phyloP scores from a whole-genome alignment of 2,113 vertebrate species.

The Gorilla gorilla region DNA sequence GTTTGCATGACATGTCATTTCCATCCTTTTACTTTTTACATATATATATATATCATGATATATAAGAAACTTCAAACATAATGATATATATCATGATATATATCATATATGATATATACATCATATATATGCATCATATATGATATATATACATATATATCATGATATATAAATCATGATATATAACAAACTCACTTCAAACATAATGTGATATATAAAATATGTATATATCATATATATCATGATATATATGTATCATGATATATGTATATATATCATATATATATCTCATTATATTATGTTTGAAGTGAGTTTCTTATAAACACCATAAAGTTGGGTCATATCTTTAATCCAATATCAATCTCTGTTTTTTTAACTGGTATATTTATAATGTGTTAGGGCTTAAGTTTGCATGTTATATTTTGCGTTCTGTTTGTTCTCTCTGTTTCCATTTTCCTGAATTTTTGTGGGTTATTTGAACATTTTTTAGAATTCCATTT shows the following conservation, averaged over 20 bases:
- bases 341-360: not conserved
- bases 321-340: not conserved
- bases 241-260: too few relatives aligned
- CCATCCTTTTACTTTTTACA: not conserved
- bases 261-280: not conserved
- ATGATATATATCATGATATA: too few relatives aligned
- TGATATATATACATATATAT: too few relatives aligned
- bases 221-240: too few relatives aligned
- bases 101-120: too few relatives aligned
- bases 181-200: too few relatives aligned
- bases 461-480: not conserved
- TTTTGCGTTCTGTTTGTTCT: not conserved
- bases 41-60: not conserved
- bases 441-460: not conserved
- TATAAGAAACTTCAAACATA: too few relatives aligned
- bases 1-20: not conserved
- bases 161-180: not conserved
- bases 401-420: not conserved
- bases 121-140: too few relatives aligned
- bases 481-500: not conserved
- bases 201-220: too few relatives aligned
- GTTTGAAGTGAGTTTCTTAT: not conserved
- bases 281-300: not conserved
- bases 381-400: not conserved
- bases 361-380: not conserved